phyloP scores from a whole-genome alignment of 2,797 vertebrate genomes.

The Potorous gilbertii region DNA sequence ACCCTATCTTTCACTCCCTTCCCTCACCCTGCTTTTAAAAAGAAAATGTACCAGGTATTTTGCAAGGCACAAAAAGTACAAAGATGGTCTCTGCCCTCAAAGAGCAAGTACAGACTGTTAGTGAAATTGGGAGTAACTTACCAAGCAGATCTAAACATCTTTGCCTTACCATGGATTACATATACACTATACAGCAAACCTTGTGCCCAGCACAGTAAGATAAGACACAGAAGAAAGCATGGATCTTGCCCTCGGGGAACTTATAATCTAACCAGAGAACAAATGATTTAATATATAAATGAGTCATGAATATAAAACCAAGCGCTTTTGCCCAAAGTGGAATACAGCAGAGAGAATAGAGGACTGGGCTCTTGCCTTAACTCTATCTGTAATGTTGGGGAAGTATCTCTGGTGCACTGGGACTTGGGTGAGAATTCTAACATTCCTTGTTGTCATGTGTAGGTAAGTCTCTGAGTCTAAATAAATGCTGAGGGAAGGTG shows the following conservation, averaged over 20 bases:
- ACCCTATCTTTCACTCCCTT: not conserved
- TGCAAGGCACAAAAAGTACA: not conserved
- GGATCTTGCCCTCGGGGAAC: not conserved
- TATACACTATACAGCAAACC: not conserved
- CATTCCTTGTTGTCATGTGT: not conserved
- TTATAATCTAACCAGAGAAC: not conserved
- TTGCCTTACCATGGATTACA: not conserved
- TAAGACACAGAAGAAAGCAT: not conserved
- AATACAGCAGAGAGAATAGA: not conserved
- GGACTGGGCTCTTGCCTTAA: not conserved
- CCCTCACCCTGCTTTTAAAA: not conserved
- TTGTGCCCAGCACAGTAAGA: not conserved
- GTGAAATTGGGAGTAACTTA: not conserved
- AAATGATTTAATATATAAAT: not conserved
- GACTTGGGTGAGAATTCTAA: not conserved
- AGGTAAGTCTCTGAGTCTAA: not conserved
- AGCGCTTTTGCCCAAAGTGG: not conserved
- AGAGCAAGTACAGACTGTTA: not conserved
- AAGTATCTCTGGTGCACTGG: not conserved
- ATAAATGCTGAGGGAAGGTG: not conserved
- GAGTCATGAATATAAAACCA: not conserved
- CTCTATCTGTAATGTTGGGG: not conserved
- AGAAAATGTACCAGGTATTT: not conserved
- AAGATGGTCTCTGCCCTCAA: not conserved
- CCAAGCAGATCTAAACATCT: not conserved